Base-by-base conservation (phyloP, 2,888 invertebrate species). In the Physocephala rufipes region DNA sequence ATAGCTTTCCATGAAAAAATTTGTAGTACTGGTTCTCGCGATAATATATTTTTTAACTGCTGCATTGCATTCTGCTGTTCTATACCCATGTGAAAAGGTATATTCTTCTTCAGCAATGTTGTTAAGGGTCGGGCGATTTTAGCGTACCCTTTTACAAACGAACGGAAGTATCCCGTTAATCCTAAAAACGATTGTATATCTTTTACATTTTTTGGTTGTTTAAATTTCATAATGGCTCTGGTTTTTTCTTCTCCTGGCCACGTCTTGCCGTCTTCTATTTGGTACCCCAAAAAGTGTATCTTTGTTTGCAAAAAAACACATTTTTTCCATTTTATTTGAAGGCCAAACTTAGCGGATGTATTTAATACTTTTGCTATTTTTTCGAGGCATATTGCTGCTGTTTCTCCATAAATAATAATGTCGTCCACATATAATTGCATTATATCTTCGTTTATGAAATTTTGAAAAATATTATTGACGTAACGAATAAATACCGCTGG, bases 371-470 rank as follows among this genome's bases (percentile, higher is more conserved):
- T 43, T 65, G 47, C 70, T 16, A 73, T 51, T 16, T 49, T 73
- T 12, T 28, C 2, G 7, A 71, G 3, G 12, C 24, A 67, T 62
- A 73, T 71, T 19, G 74, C 62, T 68, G 72, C 73, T n/a, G 68
- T 19, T 24, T 67, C 53, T 0, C 72, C 67, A 1, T 73, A 62
- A 7, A 78, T 70, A 3, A 76, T 65, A 2, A 78, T 43, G 26
- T 76, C 76, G 49, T 76, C 76, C 1, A 78, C 61, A 19, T 75
- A 75, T 16, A 73, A 59, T 2, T 77, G n/a, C 9, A 74, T 61
- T 1, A 72, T 71, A 16, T 71, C 66, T 69, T 43, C 21, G 49
- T 71, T 67, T 19, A 76, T 67, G 3, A 71, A 30, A 21, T 73
- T 53, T 28, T 62, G 62, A 59, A 76, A 76, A n/a, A 75, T 65